Percentiles rank a stretch among this genome's conserved stretches.
These are phyloP conservation scores for Zaprionus inermis DNA, from an alignment of 1,140 invertebrate species.

Conservation along the genomic window DNA sequence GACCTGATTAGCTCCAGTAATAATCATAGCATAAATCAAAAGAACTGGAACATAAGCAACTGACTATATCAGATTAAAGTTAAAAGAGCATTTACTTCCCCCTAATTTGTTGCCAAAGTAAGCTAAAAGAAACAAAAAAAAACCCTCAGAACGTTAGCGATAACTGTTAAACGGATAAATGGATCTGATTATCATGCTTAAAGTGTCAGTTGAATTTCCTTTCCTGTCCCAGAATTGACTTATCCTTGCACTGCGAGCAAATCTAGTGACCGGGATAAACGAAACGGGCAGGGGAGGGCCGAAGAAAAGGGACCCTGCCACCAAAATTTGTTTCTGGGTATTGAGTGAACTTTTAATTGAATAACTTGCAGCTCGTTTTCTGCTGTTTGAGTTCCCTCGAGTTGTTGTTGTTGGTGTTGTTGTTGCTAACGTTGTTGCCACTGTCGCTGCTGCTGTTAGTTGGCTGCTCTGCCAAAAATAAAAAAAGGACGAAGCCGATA, in stretches of 20 bases:
- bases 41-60: neutral
- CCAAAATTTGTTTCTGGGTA: constrained; percentile 46
- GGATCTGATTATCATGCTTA: constrained; percentile 10
- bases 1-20: too few relatives aligned
- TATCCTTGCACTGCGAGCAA: neutral
- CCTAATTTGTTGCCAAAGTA: constrained; percentile 3
- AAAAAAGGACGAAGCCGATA: constrained; percentile 37
- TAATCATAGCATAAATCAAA: neutral
- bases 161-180: constrained; percentile 7
- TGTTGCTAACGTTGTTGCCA: constrained; percentile 16
- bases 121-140: neutral
- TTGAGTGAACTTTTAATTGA: constrained; percentile 77
- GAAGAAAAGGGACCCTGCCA: neutral
- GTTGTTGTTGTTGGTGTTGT: constrained; percentile 19
- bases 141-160: neutral
- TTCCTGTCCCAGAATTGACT: constrained; percentile 11
- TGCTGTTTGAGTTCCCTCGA: constrained; percentile 45
- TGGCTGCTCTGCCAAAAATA: constrained; percentile 51
- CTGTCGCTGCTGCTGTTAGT: constrained; percentile 59
- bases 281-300: neutral
- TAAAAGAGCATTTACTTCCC: neutral
- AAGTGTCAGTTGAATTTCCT: constrained; percentile 12
- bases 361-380: constrained; percentile 76
- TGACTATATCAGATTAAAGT: neutral
- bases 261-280: constrained; percentile 8